Evolutionary conservation across 2,888 invertebrate species (phyloP).

Genomic region (Branchipolynoe longqiensis): DNA sequence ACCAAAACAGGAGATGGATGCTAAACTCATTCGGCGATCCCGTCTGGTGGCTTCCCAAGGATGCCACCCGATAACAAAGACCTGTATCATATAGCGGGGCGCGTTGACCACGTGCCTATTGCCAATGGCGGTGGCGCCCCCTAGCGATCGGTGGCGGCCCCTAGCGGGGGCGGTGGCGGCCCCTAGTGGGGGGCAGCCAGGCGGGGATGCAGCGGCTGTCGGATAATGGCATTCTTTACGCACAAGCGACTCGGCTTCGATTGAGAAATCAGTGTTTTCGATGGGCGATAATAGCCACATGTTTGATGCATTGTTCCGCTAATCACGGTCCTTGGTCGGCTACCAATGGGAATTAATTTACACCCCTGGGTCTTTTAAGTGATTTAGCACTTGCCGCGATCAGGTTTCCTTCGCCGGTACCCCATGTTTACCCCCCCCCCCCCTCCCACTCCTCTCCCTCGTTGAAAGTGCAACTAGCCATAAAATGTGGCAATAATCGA

Average conservation of each 20-base stretch:
- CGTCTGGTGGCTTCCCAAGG: too few relatives aligned
- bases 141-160: too few relatives aligned
- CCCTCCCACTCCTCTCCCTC: too few relatives aligned
- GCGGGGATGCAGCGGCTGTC: too few relatives aligned
- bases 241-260: constrained; percentile 1
- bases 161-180: too few relatives aligned
- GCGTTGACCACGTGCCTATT: too few relatives aligned
- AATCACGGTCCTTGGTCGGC: constrained; percentile 17
- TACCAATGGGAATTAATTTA: constrained; percentile 50
- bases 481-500: constrained; percentile 54
- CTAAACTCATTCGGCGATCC: too few relatives aligned
- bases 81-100: constrained; percentile 4
- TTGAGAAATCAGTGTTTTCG: constrained; percentile 49
- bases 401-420: constrained; percentile 15
- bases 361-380: constrained; percentile 48
- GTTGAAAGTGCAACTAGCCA: constrained; percentile 52
- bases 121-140: too few relatives aligned
- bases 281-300: constrained; percentile 37
- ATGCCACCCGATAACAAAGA: constrained; percentile 11
- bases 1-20: too few relatives aligned
- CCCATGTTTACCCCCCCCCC: constrained; percentile 27
- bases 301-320: constrained; percentile 51
- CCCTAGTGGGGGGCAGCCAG: too few relatives aligned
- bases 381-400: constrained; percentile 35
- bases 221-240: constrained; percentile 41